A percentile compares a stretch with the other conserved stretches of the same genome.
Conservation (phyloP, 2,113 vertebrate genomes). For the Tragelaphus buxtoni region DNA sequence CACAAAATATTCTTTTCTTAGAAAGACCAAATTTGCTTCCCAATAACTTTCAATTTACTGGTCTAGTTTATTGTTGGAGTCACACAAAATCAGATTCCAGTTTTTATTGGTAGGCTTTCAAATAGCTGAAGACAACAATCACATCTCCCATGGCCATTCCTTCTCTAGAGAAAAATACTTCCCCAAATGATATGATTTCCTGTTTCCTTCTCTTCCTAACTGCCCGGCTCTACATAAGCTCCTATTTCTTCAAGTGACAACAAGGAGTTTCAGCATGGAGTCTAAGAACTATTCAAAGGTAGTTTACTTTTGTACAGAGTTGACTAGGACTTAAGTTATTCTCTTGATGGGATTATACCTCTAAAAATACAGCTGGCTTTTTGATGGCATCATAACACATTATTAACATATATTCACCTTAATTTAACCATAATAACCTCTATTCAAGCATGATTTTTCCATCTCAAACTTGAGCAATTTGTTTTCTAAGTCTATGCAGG, state of each 20-base stretch:
- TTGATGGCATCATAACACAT: background rate
- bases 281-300: background rate
- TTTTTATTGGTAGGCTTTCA: background rate
- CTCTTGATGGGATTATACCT: background rate
- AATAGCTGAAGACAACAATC: slow-evolving; percentile 12
- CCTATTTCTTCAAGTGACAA: background rate
- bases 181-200: background rate
- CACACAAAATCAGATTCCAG: background rate
- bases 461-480: background rate
- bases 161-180: background rate
- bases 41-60: background rate
- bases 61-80: background rate
- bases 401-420: slow-evolving; percentile 11
- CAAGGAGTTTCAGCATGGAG: background rate
- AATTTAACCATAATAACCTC: slow-evolving; percentile 24
- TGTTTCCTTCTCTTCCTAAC: background rate
- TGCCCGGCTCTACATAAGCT: background rate
- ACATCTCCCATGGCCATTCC: background rate
- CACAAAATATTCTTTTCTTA: background rate
- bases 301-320: background rate
- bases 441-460: background rate
- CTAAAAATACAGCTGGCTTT: slow-evolving; percentile 13
- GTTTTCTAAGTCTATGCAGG: background rate
- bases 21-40: background rate
- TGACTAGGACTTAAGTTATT: background rate